Evolutionary conservation across 2,113 vertebrate species (phyloP).

Genomic region (Nesoenas mayeri): DNA sequence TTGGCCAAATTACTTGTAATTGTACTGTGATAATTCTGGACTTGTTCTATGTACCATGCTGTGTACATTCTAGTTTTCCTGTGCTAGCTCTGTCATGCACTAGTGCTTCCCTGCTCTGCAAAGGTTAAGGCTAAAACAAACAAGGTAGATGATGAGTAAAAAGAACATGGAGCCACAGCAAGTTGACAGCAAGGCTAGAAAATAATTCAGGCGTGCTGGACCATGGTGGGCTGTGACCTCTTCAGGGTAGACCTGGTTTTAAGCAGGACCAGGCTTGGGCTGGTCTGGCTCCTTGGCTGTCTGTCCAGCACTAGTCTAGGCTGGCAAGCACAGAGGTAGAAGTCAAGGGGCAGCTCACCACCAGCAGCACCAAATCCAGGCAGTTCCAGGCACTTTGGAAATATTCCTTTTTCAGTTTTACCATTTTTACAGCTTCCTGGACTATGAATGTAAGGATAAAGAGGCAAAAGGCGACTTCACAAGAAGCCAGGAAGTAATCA

Average conservation of each 20-base stretch:
- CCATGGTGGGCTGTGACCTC: neutral
- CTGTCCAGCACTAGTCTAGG: neutral
- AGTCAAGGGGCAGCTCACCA: conserved; percentile 33
- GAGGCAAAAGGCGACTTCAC: conserved; percentile 68
- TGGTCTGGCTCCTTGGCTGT: neutral
- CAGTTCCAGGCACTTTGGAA: conserved; percentile 71
- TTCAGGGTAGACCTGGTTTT: no score
- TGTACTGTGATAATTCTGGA: neutral
- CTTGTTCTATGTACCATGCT: neutral
- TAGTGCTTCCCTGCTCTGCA: neutral
- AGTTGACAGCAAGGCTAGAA: neutral
- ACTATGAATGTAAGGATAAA: conserved; percentile 55
- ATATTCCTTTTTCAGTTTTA: conserved; percentile 49
- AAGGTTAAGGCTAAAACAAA: neutral
- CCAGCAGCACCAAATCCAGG: conserved; percentile 65
- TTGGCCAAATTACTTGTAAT: neutral
- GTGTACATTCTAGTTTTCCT: neutral
- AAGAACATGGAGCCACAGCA: neutral
- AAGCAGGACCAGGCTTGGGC: no score
- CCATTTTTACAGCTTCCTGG: conserved; percentile 56
- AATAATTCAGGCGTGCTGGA: neutral
- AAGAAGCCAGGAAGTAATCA: conserved; percentile 72
- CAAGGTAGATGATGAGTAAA: rapidly evolving
- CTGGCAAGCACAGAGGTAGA: neutral
- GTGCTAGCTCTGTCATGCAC: neutral